These are phyloP conservation scores for Thrips palmi DNA, from an alignment of 1,140 invertebrate species.

Conservation along the genomic window DNA sequence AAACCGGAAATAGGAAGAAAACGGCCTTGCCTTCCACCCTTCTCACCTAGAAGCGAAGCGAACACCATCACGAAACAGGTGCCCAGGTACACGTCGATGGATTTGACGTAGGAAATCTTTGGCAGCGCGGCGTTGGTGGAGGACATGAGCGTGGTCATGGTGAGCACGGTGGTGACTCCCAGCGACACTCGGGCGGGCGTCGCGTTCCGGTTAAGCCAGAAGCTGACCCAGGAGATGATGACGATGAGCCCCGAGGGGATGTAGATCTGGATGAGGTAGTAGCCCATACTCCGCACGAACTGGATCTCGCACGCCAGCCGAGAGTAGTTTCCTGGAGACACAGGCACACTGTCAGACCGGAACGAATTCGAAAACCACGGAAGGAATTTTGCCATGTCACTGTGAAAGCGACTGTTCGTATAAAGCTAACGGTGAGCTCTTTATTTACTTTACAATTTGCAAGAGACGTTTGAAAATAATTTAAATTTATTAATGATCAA, in stretches of 20 bases:
- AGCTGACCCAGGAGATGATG: conserved; percentile 96
- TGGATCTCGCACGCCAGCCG: conserved; percentile 93
- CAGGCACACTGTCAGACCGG: background rate
- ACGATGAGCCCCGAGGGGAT: conserved; percentile 97
- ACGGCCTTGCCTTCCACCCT: conserved; percentile 10
- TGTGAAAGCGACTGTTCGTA: no score
- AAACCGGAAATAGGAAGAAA: background rate
- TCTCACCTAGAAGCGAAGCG: conserved; percentile 79
- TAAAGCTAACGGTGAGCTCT: no score
- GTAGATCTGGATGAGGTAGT: conserved; percentile 99
- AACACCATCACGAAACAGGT: conserved; percentile 98
- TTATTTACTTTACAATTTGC: no score
- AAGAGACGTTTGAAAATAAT: no score
- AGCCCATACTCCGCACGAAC: conserved; percentile 94
- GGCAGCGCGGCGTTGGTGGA: conserved; percentile 94
- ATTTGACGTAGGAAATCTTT: conserved; percentile 97
- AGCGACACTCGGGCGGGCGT: conserved; percentile 91
- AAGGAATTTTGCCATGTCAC: no score
- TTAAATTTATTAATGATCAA: no score
- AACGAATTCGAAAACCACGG: no score
- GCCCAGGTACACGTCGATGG: conserved; percentile 94
- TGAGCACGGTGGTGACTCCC: conserved; percentile 92
- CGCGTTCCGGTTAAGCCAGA: conserved; percentile 88
- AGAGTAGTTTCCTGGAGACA: conserved; percentile 84
- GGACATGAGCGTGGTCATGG: conserved; percentile 97